Base-by-base conservation (phyloP, 1,140 invertebrate species). In the Cardiocondyla obscurior region DNA sequence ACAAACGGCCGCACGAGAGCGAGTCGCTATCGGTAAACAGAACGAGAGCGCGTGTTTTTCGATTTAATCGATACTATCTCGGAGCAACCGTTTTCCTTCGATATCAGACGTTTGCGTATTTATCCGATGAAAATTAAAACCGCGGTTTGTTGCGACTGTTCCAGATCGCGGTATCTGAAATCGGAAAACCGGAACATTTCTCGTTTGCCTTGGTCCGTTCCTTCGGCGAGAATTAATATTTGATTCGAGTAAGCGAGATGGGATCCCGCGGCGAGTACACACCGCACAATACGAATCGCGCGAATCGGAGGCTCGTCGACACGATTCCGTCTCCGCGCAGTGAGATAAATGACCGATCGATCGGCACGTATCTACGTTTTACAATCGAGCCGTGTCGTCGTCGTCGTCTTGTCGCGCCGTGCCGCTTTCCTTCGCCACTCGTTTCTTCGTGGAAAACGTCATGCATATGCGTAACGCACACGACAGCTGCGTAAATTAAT, bases 401-500 rank as follows among this genome's bases (percentile, higher is more conserved):
- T 22, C n/a, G 0, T 36, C 30, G n/a, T 36, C 30, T 49, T 10
- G 19, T 25, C n/a, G 39, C 16, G 57, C n/a, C 7, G 39, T 36
- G 10, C 3, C 33, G 44, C 46, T 53, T 49, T 49, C 30, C 22
- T 36, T 28, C 46, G 44, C n/a, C 16, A 39, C 39, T 49, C 30
- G 14, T 36, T 51, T 4, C 57, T 36, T 53, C 46, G 16, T 19
- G 22, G 62, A 67, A 53, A 69, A 53, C 28, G 44, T n/a, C 33
- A 28, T 7, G 42, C 46, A 36, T 7, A 44, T 19, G 16, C 5
- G 44, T 4, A 46, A 5, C 44, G 16, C 1, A 28, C 51, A 28
- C 51, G 51, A 74, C 42, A 5, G 58, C 28, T 25, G 55, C 53
- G 44, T 33, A 67, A 69, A 82, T 86, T 85, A 86, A 85, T 86